phyloP scores from a whole-genome alignment of 1,140 invertebrate genomes.

The Sminthurinus signatus region DNA sequence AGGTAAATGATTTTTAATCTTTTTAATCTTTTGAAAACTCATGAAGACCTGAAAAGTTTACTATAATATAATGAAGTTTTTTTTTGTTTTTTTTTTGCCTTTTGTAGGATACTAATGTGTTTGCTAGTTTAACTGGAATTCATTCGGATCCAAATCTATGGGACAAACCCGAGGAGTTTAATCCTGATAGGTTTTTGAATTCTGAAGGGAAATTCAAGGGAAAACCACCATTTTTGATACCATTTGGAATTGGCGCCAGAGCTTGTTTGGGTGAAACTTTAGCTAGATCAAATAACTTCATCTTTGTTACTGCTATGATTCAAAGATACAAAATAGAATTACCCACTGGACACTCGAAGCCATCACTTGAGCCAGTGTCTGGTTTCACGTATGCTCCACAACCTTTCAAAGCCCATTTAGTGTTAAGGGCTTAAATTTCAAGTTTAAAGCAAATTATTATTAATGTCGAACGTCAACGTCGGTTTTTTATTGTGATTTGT shows the following conservation, averaged over 20 bases:
- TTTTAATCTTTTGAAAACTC: neutral
- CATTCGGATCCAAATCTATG: conserved; percentile 43
- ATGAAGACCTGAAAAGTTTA: conserved; percentile 43
- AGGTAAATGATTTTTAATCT: conserved; percentile 42
- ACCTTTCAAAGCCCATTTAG: conserved; percentile 11
- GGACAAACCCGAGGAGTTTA: conserved; percentile 44
- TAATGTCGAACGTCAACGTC: neutral
- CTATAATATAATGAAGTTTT: neutral
- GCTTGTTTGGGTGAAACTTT: conserved; percentile 10
- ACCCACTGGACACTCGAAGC: neutral
- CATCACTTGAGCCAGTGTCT: neutral
- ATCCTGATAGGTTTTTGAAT: conserved; percentile 42
- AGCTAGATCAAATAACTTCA: neutral
- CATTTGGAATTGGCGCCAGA: conserved; percentile 16
- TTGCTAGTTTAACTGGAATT: conserved; percentile 30
- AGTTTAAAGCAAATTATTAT: neutral
- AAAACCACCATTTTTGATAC: neutral
- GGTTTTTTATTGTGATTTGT: neutral
- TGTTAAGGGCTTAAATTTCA: neutral
- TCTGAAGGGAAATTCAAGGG: conserved; percentile 10
- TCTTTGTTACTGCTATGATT: conserved; percentile 11
- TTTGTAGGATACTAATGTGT: conserved; percentile 19
- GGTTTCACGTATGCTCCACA: conserved; percentile 28
- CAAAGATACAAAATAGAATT: conserved; percentile 5
- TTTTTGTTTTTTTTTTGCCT: neutral